Conservation (phyloP, 2,113 vertebrate species). For the Alouatta palliata region DNA sequence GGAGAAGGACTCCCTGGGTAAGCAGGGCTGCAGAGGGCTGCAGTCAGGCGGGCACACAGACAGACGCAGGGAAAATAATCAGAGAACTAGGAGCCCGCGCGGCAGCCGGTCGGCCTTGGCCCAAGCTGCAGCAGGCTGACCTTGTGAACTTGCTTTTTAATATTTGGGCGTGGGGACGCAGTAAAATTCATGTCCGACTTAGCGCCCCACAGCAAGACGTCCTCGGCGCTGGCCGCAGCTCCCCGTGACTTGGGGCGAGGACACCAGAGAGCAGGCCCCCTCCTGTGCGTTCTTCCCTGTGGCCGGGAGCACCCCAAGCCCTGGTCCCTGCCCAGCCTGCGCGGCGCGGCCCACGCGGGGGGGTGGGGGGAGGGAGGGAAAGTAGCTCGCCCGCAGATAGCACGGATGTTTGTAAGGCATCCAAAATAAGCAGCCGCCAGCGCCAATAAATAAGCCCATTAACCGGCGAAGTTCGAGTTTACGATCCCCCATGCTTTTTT, state of each 20-base stretch:
- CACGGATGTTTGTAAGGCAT: conserved; percentile 88
- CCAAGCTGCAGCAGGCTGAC: conserved; percentile 81
- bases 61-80: neutral
- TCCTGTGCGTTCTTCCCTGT: conserved; percentile 33
- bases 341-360: conserved; percentile 78
- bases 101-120: conserved; percentile 80
- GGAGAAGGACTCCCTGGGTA: conserved; percentile 93
- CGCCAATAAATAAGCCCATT: conserved; percentile 90
- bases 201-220: conserved; percentile 72
- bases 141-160: conserved; percentile 86
- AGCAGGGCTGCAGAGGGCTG: conserved; percentile 70
- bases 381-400: conserved; percentile 83
- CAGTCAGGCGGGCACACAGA: conserved; percentile 13
- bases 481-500: conserved; percentile 86
- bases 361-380: conserved; percentile 76
- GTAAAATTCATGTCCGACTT: conserved; percentile 85
- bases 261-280: conserved; percentile 5
- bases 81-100: neutral
- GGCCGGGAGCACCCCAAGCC: conserved; percentile 36
- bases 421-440: conserved; percentile 90
- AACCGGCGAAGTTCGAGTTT: conserved; percentile 89
- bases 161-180: conserved; percentile 86
- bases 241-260: neutral
- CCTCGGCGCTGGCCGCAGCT: conserved; percentile 34
- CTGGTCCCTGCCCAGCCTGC: conserved; percentile 45